Conservation (phyloP, 1,140 invertebrate species). For the Zaprionus nigranus region DNA sequence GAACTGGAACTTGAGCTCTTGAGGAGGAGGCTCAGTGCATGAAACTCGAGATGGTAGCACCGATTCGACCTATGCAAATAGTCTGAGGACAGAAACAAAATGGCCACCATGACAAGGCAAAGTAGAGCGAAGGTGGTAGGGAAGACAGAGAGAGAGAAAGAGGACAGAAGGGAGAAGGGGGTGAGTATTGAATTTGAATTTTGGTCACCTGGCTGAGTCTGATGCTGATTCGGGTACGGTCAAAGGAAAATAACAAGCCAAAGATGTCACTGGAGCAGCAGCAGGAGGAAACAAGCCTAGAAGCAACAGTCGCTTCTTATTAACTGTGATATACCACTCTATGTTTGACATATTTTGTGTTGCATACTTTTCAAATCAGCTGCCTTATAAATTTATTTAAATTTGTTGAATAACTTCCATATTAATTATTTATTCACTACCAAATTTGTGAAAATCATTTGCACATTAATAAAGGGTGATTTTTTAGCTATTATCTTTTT, state of each 20-base stretch:
- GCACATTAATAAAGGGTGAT: no score
- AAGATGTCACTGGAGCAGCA: constrained; percentile 44
- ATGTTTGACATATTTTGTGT: no score
- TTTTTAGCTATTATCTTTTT: no score
- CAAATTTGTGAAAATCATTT: no score
- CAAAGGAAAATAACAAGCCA: constrained; percentile 77
- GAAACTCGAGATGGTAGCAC: constrained; percentile 59
- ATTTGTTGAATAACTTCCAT: no score
- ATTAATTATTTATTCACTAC: no score
- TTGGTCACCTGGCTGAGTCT: constrained; percentile 55
- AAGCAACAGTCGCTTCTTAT: no score
- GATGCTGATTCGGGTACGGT: constrained; percentile 22
- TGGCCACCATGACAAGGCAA: constrained; percentile 41
- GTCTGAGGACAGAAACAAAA: constrained; percentile 37
- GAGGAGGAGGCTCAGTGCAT: constrained; percentile 5
- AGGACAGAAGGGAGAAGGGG: not conserved
- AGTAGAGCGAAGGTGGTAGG: not conserved
- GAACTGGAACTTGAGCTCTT: constrained; percentile 28
- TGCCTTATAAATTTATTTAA: no score
- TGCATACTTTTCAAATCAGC: no score
- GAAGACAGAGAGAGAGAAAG: not conserved
- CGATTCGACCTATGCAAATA: constrained; percentile 63
- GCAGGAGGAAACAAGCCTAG: not conserved
- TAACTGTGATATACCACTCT: no score
- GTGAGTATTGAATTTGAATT: constrained; percentile 69